phyloP scores from a whole-genome alignment of 2,797 vertebrate species.

The Etheostoma nigrum region DNA sequence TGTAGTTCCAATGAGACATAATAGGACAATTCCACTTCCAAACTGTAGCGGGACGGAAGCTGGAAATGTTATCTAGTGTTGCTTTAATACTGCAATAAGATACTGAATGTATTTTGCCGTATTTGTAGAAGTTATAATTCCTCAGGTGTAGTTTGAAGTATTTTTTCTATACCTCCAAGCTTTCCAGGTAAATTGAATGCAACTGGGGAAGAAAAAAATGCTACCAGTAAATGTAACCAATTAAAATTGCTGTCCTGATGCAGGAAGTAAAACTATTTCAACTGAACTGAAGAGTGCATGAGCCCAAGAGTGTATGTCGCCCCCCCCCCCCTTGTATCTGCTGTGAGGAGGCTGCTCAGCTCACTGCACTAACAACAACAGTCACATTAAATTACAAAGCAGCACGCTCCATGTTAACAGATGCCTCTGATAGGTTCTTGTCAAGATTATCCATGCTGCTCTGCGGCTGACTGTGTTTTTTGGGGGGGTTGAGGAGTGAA shows the following conservation, averaged over 20 bases:
- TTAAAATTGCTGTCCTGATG: constrained; percentile 20
- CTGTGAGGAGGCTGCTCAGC: constrained; percentile 36
- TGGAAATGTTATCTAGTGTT: no score
- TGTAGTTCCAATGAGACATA: no score
- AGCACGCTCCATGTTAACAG: constrained; percentile 55
- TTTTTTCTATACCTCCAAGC: background rate
- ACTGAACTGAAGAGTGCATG: background rate
- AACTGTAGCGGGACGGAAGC: no score
- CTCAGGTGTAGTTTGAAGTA: background rate
- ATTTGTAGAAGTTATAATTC: background rate
- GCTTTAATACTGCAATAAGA: no score
- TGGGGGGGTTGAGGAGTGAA: constrained; percentile 48
- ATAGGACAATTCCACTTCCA: no score
- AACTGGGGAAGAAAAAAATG: background rate
- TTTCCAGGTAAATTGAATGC: constrained; percentile 2
- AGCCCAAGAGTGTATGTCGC: background rate
- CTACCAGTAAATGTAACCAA: background rate
- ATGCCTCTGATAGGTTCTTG: constrained; percentile 63
- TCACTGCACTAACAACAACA: constrained; percentile 52
- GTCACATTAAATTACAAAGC: constrained; percentile 63
- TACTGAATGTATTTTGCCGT: background rate
- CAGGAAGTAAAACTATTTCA: constrained; percentile 26
- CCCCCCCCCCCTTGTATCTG: background rate
- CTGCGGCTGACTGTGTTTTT: constrained; percentile 55
- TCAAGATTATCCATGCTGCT: constrained; percentile 69